Evolutionary conservation across 2,797 vertebrate genomes (phyloP).

Genomic region (Lacerta agilis): DNA sequence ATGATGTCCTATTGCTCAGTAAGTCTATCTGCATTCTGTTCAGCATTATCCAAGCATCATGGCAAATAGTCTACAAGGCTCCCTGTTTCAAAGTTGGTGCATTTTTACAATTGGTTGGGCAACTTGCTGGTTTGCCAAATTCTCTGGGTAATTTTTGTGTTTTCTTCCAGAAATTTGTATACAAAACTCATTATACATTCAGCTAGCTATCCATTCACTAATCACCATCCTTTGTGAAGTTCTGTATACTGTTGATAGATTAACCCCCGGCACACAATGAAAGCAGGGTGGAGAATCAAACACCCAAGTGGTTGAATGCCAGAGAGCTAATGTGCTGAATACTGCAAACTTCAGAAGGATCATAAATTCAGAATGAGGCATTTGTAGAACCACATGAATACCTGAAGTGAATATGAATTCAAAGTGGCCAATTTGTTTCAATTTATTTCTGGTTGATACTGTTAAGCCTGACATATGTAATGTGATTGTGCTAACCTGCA

Average conservation of each 20-base stretch:
- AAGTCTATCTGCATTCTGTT: neutral
- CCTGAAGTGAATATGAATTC: slow-evolving; percentile 39
- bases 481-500: neutral
- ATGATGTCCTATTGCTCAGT: neutral
- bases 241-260: neutral
- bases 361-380: slow-evolving; percentile 27
- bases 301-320: neutral
- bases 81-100: too few relatives aligned
- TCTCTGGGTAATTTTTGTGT: neutral
- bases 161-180: neutral
- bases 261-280: neutral
- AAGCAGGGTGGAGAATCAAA: slow-evolving; percentile 2
- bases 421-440: slow-evolving; percentile 33
- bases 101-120: neutral
- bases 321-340: slow-evolving; percentile 18
- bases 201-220: neutral
- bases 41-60: neutral
- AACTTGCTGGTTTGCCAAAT: neutral
- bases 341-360: slow-evolving; percentile 18
- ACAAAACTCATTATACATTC: neutral
- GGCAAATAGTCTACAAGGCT: neutral
- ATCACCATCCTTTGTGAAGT: slow-evolving; percentile 12
- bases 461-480: neutral
- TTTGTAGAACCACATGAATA: slow-evolving; percentile 10
- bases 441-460: slow-evolving; percentile 23